Base-by-base conservation (phyloP, 2,888 invertebrate species). In the Pristionchus arcanus region DNA sequence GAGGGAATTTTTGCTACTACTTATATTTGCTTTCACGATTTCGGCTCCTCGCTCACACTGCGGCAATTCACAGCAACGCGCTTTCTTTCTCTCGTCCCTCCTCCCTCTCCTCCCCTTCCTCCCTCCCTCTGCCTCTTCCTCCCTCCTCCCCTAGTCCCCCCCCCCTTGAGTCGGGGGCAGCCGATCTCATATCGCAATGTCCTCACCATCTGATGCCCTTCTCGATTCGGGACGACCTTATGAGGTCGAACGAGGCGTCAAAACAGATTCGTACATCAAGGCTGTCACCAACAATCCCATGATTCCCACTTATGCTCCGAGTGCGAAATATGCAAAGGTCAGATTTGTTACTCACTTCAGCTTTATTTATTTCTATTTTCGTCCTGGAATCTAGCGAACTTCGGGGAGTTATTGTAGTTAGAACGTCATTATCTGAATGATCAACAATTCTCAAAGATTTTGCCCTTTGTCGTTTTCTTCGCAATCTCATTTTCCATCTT, bases 191-290 rank as follows among this genome's bases (percentile, higher is more conserved):
- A 81, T 81, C 81, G 49, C 49, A 53, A 88, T 87, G 87, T 37
- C 87, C 68, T 87, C 87, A 21, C 87, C 87, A 11, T 31, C 87
- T n/a, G 87, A 87, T 42, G 28, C 87, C 49, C 53, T 87, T 21
- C 55, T 85, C 34, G 84, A 85, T 15, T 49, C 42, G 68, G 55
- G 68, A 7, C 68, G 87, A 16, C 90, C 89, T 19, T 91, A 91
- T 87, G 91, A 92, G 88, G 93, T 94, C 15, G 94, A 94, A 83
- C 90, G 93, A 13, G 94, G 94, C 25, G 91, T 93, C 90, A 94
- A 95, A 89, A 94, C 94, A 59, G 94, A 94, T 84, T 91, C 91
- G 53, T 94, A 94, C 87, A 94, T 94, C 85, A 92, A 92, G 84
- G 94, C 94, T 3, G 92, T 94, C 49, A 91, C 91, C 31, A 92